Evolutionary conservation across 53 echinoderm and acorn worm genomes (phyloP).

Genomic region (Paracentrotus lividus): DNA sequence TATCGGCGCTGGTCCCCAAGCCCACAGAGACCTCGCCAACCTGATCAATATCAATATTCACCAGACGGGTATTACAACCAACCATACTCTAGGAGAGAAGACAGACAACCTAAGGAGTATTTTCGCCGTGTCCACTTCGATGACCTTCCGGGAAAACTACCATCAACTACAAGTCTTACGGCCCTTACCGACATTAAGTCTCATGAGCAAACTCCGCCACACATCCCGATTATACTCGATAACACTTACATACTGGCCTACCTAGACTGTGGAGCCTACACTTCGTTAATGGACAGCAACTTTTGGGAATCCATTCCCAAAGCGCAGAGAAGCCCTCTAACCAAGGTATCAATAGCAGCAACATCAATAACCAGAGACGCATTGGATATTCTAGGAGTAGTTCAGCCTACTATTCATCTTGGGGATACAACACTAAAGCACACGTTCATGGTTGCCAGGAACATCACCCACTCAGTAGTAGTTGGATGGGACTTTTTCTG

Average conservation of each 20-base stretch:
- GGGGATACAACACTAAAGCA: background rate
- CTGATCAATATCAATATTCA: no score
- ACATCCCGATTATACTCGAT: slow-evolving; percentile 26
- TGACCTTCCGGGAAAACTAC: slow-evolving; percentile 10
- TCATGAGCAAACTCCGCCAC: background rate
- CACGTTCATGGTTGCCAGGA: background rate
- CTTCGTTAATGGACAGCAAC: background rate
- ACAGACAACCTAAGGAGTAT: background rate
- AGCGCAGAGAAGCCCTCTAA: slow-evolving; percentile 31
- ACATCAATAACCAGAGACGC: slow-evolving; percentile 22
- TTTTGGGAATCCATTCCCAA: slow-evolving; percentile 6
- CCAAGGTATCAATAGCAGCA: slow-evolving; percentile 7
- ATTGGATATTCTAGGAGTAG: background rate
- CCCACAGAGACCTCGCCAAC: no score
- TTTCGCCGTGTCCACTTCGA: slow-evolving; percentile 35
- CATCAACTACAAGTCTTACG: background rate
- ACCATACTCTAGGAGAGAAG: no score
- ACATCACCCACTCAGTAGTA: slow-evolving; percentile 25
- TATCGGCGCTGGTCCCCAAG: no score
- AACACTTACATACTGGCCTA: slow-evolving; percentile 33
- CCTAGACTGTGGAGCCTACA: slow-evolving; percentile 10
- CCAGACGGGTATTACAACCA: no score
- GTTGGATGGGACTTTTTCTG: slow-evolving; percentile 48
- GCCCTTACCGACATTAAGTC: background rate
- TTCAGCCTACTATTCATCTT: background rate